Base-by-base conservation (phyloP, 2,888 invertebrate species). In the Podotricha telesiphe region DNA sequence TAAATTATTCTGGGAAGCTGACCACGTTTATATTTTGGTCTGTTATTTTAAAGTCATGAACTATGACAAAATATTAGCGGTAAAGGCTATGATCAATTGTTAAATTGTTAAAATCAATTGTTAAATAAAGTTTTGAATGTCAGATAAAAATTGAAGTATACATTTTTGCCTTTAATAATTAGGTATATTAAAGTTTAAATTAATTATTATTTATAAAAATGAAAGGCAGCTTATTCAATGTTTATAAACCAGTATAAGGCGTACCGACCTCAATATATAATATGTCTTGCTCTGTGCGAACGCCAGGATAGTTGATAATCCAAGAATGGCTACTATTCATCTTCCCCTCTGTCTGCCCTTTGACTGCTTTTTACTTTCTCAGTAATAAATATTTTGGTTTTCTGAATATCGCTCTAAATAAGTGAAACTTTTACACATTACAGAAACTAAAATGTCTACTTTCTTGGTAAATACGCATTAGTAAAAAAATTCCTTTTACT, bases 1-100 rank as follows among this genome's bases (percentile, higher is more conserved):
- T 89, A 86, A 86, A 86, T 86, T 85, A 88, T 88, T 84, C 87
- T 84, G 82, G 85, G 82, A 86, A 84, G 81, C 78, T 78, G 76
- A 5, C 79, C 53, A 71, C 61, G 56, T 67, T 59, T 68, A 63
- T 67, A 65, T 63, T 65, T 58, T 8, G 50, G 13, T 48, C 58
- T 55, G 51, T 59, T 63, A 70, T 70, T 59, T 72, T 65, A 58
- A 58, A 62, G 40, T 48, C 62, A 62, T 47, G 1, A 17, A 45
- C 28, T 17, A 58, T 42, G 1, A 40, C 10, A 63, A 67, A 67
- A 42, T 13, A n/a, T n/a, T 28, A 28, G 6, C 28, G 6, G 28
- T 4, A 4, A n/a, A n/a, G n/a, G n/a, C n/a, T n/a, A n/a, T n/a
- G n/a, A 63, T 42, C 34, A 17, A 22, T 55, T 22, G 17, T 59